Evolutionary conservation across 2,113 vertebrate species (phyloP).

Genomic region (Pholis gunnellus): DNA sequence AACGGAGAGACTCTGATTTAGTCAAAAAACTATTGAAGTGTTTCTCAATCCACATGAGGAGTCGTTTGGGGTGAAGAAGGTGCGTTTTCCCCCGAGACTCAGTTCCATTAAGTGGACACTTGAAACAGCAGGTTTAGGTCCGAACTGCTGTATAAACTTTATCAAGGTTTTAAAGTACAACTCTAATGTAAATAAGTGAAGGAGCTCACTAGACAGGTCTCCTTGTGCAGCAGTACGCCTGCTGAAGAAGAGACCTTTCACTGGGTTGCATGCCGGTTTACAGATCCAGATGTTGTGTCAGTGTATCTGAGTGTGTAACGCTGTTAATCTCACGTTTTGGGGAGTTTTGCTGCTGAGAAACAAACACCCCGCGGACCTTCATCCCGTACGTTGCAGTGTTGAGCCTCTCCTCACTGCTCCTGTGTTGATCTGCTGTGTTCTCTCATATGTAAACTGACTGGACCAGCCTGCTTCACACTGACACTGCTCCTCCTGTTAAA

Average conservation of each 20-base stretch:
- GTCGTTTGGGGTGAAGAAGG: no score
- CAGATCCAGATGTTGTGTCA: neutral
- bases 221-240: neutral
- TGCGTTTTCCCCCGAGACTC: no score
- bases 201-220: neutral
- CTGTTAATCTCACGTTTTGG: neutral
- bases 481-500: neutral
- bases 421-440: constrained; percentile 10
- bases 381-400: neutral
- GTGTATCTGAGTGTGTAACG: neutral
- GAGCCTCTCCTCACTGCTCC: constrained; percentile 12
- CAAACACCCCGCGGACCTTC: no score
- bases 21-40: neutral
- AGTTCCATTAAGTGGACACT: neutral
- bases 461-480: neutral
- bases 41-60: neutral
- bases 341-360: neutral
- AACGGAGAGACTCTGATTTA: neutral
- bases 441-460: constrained; percentile 22
- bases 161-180: neutral
- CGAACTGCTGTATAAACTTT: neutral
- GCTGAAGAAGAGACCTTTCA: neutral
- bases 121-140: neutral
- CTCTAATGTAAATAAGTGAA: constrained; percentile 31
- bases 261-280: constrained; percentile 15